Conservation (phyloP, 2,888 invertebrate genomes). For the Autographa pulchrina region DNA sequence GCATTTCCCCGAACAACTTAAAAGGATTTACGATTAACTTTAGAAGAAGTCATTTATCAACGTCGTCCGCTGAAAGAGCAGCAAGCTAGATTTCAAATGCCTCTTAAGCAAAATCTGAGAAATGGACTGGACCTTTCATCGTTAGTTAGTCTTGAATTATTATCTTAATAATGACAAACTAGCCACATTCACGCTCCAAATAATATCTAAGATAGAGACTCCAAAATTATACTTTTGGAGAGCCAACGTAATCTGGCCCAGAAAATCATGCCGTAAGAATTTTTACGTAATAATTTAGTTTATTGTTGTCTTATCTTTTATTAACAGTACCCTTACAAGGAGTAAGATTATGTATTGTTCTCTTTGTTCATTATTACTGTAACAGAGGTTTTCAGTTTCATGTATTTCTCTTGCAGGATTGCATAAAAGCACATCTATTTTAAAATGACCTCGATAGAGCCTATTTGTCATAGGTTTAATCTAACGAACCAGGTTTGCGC, state of each 20-base stretch:
- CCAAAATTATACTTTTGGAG: constrained; percentile 4
- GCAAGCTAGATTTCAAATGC: constrained; percentile 30
- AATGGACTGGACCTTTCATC: constrained; percentile 11
- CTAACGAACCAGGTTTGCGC: constrained; percentile 1
- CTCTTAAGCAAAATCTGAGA: constrained; percentile 19
- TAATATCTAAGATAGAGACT: neutral
- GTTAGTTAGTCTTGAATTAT: neutral
- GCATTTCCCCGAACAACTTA: constrained; percentile 28
- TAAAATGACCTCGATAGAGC: neutral
- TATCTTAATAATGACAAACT: constrained; percentile 7
- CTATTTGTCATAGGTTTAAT: neutral
- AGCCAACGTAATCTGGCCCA: constrained; percentile 1
- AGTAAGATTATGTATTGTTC: constrained; percentile 1
- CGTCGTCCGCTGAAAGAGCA: constrained; percentile 33
- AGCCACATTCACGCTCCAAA: neutral
- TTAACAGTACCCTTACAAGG: neutral
- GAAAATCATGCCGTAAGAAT: neutral
- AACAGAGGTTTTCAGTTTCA: neutral
- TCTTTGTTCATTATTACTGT: constrained; percentile 1
- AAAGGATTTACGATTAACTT: constrained; percentile 38
- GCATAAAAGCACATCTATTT: neutral
- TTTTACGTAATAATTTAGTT: neutral
- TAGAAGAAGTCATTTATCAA: constrained; percentile 44
- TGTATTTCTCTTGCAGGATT: neutral
- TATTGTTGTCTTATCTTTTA: constrained; percentile 4